A percentile compares a stretch with the other conserved stretches of the same genome.
Conservation (phyloP, 2,888 invertebrate genomes). For the Oxytorus armatus region DNA sequence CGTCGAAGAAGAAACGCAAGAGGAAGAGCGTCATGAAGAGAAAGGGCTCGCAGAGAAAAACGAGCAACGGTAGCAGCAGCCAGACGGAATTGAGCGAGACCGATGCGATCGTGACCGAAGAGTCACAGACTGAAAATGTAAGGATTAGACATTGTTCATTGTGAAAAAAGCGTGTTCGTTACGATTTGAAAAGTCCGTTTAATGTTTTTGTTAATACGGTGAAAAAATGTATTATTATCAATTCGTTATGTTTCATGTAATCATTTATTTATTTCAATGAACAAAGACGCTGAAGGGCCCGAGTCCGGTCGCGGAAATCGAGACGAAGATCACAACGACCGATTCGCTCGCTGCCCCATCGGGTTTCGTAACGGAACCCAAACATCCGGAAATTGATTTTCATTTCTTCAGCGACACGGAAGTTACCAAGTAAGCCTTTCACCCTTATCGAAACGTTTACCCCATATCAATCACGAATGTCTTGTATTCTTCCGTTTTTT, state of each 20-base stretch:
- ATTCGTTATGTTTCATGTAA: no score
- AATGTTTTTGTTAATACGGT: no score
- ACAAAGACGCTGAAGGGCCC: slow-evolving; percentile 74
- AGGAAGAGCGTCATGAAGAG: slow-evolving; percentile 92
- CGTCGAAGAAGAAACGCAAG: slow-evolving; percentile 90
- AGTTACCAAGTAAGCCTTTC: slow-evolving; percentile 87
- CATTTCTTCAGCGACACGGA: slow-evolving; percentile 98
- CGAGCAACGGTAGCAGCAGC: slow-evolving; percentile 83
- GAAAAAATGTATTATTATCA: no score
- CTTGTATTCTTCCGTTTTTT: neutral
- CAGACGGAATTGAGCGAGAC: slow-evolving; percentile 79
- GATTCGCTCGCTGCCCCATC: slow-evolving; percentile 59
- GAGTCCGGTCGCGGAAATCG: slow-evolving; percentile 75
- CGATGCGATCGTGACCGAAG: slow-evolving; percentile 71
- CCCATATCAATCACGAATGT: neutral
- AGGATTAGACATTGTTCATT: no score
- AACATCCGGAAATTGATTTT: slow-evolving; percentile 88
- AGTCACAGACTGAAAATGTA: slow-evolving; percentile 76
- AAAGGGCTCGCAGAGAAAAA: slow-evolving; percentile 91
- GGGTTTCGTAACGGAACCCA: slow-evolving; percentile 80
- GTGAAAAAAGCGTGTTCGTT: no score
- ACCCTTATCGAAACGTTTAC: neutral
- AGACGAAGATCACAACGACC: slow-evolving; percentile 64
- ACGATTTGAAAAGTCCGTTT: no score
- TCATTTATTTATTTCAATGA: slow-evolving; percentile 35